Evolutionary conservation across 1,140 invertebrate species (phyloP), one percentile per base, ranked within the genome.

Genomic region (Papilio polytes): DNA sequence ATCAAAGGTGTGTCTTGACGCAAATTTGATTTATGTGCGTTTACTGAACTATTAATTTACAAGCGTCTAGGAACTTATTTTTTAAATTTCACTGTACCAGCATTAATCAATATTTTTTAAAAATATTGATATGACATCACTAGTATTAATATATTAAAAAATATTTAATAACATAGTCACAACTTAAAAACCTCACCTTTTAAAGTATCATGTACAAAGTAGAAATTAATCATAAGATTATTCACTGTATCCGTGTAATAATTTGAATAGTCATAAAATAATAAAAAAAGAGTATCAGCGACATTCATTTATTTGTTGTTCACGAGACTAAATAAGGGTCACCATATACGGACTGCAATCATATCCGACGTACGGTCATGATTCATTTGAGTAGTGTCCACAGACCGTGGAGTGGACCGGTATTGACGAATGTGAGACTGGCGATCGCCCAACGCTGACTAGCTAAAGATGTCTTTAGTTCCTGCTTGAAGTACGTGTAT

Each of bases 1-100:
- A 74, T 74, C 46, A 74, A 46, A 48, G 73, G 73, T 51, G 73
- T 74, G 73, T 74, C 12, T 48, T 48, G 73, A 73, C 70, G 41
- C 13, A 66, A 66, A 66, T 63, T 26, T 63, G 63, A 66, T 66
- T 66, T 66, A 66, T 66, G 63, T 15, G 18, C 22, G 26, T 66
- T 66, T 66, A 66, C 26, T 4, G 13, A 18, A 15, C 26, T 31
- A 66, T 66, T 66, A 66, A 66, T 66, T 66, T 36, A 36, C 26
- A 31, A 66, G 8, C n/a, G n/a, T 20, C n/a, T 12, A 10, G 20
- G 59, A 66, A n/a, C 8, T 22, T 26, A 1, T 31, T 31, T 66
- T 36, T 66, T 20, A 26, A 20, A 59, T 20, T 31, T 63, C 3
- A 26, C 10, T 66, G 2, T 31, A 31, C 22, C 2, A 66, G 63